Base-by-base conservation (phyloP, 2,888 invertebrate genomes). In the Drosophila eohydei region DNA sequence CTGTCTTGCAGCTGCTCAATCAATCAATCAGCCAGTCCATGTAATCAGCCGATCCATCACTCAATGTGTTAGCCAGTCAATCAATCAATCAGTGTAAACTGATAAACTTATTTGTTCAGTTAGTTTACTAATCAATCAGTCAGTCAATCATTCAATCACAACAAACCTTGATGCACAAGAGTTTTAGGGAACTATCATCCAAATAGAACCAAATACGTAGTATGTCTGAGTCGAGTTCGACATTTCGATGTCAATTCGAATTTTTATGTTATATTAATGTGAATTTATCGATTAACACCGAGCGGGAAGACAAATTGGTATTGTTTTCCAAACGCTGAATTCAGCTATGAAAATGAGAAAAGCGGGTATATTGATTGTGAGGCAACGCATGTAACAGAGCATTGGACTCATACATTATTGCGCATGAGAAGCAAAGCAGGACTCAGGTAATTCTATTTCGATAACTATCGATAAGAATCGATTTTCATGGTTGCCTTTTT, bases 301-400 rank as follows among this genome's bases (percentile, higher is more conserved):
- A 52, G 14, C n/a, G 54, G 40, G 38, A 40, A 54, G 54, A 54
- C 54, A 40, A 54, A 40, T 54, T 54, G 38, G 1, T 26, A 4
- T 36, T 52, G 52, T 32, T 26, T 52, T 12, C 52, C 11, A 12
- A 4, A 26, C 2, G 21, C 8, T 26, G 11, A 38, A 6, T 2
- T 8, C 8, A 14, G 14, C 4, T 34, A 2, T n/a, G 40, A n/a
- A 26, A 40, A 40, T n/a, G 11, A 4, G 6, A 0, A 16, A 16
- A 4, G 0, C 9, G 54, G 54, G 54, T 40, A 54, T 54, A 30
- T 40, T 16, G 40, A 9, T 30, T 8, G 7, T 11, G 3, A 5
- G 30, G 16, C 9, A 48, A n/a, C 16, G 9, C 3, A 32, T n/a
- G 32, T 7, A 12, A 50, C 50, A 50, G 48, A 30, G 9, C 16